These are phyloP conservation scores for Sphenodon punctatus DNA, from an alignment of 2,797 vertebrate species.

Conservation along the genomic window DNA sequence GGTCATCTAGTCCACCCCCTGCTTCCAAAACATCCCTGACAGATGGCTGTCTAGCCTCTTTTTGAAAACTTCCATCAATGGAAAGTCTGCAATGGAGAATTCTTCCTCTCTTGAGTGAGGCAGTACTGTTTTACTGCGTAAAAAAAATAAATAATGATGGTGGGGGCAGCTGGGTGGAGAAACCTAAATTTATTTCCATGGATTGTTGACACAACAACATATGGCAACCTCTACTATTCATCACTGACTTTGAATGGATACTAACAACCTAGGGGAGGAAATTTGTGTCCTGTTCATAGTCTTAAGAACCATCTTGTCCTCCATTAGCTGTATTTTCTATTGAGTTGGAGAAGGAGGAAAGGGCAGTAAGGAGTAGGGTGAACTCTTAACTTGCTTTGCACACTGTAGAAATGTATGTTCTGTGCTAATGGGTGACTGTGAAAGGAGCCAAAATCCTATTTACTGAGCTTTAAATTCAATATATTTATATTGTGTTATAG, in stretches of 20 bases:
- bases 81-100: too few species aligned
- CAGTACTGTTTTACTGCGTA: too few species aligned
- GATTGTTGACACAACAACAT: not conserved
- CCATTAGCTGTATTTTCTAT: not conserved
- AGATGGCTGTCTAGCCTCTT: too few species aligned
- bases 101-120: not conserved
- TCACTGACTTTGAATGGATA: not conserved
- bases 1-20: too few species aligned
- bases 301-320: rapidly evolving
- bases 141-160: too few species aligned
- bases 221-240: not conserved
- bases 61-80: too few species aligned
- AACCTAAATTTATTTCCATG: rapidly evolving
- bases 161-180: too few species aligned
- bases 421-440: rapidly evolving
- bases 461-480: not conserved
- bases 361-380: rapidly evolving
- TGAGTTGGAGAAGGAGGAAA: rapidly evolving
- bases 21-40: too few species aligned
- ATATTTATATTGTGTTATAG: rapidly evolving
- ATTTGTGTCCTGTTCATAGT: rapidly evolving
- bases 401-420: not conserved
- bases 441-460: not conserved
- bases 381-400: rapidly evolving
- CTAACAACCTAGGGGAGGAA: not conserved